A percentile compares a stretch with the other conserved stretches of the same genome.
These are phyloP conservation scores for Diorhabda sublineata DNA, from an alignment of 1,140 invertebrate genomes.

Conservation along the genomic window DNA sequence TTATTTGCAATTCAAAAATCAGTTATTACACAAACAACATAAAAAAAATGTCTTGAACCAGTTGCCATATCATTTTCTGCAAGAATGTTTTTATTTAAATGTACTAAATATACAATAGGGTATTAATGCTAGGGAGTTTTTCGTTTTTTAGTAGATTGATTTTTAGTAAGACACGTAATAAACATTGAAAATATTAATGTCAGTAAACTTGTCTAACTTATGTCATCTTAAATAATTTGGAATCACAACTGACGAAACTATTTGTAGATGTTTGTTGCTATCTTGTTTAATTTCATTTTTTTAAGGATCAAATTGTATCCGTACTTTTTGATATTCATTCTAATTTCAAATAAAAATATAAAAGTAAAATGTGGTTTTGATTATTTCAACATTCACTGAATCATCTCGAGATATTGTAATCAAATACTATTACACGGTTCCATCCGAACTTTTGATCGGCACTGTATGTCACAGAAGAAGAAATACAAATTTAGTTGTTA, in stretches of 20 bases:
- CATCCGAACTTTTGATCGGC: too few species aligned
- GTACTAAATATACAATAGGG: not conserved
- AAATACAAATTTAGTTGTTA: too few species aligned
- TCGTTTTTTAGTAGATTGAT: constrained; percentile 1
- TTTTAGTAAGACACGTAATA: not conserved
- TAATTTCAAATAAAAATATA: not conserved
- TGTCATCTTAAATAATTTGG: not conserved
- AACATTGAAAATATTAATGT: not conserved
- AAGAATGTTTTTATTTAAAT: not conserved
- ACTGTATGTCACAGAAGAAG: too few species aligned
- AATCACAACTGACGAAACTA: not conserved
- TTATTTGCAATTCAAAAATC: not conserved
- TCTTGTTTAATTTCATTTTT: not conserved
- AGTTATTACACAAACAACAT: not conserved
- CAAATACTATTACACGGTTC: too few species aligned
- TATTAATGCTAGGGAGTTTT: not conserved
- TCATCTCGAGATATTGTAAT: too few species aligned
- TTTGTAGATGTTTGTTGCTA: not conserved
- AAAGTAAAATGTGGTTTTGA: not conserved
- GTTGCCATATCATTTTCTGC: not conserved
- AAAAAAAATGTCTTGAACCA: not conserved
- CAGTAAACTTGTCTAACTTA: not conserved
- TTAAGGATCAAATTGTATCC: not conserved
- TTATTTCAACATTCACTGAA: not conserved
- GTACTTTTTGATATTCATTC: not conserved